Percentiles rank a stretch among this genome's conserved stretches.
phyloP scores from a whole-genome alignment of 2,113 vertebrate genomes.

The Phocoena sinus region DNA sequence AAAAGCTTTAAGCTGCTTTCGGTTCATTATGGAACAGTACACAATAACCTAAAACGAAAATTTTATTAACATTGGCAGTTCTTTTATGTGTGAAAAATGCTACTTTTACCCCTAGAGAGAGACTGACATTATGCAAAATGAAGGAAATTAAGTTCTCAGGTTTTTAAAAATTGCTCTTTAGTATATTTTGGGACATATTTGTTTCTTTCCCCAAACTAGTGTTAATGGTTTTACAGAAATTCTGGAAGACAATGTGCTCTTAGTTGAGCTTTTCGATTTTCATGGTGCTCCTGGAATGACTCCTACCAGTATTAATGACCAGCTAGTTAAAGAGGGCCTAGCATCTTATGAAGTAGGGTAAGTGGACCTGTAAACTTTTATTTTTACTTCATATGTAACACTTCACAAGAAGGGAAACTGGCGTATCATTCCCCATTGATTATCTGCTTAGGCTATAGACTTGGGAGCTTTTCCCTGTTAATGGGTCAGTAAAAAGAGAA shows the following conservation, averaged over 20 bases:
- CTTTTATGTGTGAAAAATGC: not conserved
- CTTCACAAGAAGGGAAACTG: not conserved
- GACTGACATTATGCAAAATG: not conserved
- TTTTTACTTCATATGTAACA: not conserved
- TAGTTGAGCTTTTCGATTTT: conserved; percentile 80
- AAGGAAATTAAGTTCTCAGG: conserved; percentile 36
- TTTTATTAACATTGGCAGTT: not conserved
- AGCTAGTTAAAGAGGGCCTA: conserved; percentile 79
- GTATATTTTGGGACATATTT: conserved; percentile 2
- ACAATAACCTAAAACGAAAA: conserved; percentile 16
- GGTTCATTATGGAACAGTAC: not conserved
- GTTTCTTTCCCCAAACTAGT: conserved; percentile 37
- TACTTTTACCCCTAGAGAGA: not conserved
- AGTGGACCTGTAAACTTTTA: conserved; percentile 50
- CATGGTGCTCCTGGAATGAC: conserved; percentile 42
- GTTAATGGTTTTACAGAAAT: conserved; percentile 77
- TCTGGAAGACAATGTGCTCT: conserved; percentile 72
- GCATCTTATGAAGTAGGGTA: conserved; percentile 79
- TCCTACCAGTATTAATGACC: conserved; percentile 79
- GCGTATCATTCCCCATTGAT: not conserved
- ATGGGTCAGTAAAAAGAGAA: not conserved
- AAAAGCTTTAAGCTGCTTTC: conserved; percentile 30
- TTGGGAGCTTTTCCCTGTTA: not conserved
- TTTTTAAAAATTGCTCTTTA: conserved; percentile 2
- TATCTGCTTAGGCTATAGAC: not conserved